Evolutionary conservation across 2,113 vertebrate species (phyloP), one percentile per base, ranked within the genome.

Genomic region (Saccopteryx bilineata): DNA sequence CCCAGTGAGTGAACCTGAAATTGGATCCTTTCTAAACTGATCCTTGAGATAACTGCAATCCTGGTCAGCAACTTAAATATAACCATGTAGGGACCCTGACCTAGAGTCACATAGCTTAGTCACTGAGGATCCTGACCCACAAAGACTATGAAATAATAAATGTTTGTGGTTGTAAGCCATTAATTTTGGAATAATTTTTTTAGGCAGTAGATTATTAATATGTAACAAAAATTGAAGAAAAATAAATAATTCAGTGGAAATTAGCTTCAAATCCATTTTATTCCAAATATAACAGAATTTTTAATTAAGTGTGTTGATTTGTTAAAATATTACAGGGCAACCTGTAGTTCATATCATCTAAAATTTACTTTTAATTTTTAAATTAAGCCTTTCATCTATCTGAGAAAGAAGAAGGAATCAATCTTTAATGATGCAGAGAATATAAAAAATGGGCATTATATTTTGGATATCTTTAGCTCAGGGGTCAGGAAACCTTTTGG

Each of bases 341-440:
- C 6, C 54, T 76, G 12, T 7, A 86, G 26, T n/a, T 31, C 33
- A 1, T 19, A 11, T 56, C 11, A 75, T 68, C 13, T 86, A 76
- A 89, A 95, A 66, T 71, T 60, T 17, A 5, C 50, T 39, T 90
- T 71, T 76, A 18, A 68, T 52, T 94, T 87, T 87, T 78, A 56
- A 94, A 74, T 61, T 60, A 96, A 85, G 65, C 5, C 5, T 65
- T 78, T 72, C 7, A 72, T 86, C 0, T 7, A 17, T 87, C 7
- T 72, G 26, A 87, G 60, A 63, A 90, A 92, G 33, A 50, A 74
- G 24, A 83, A 68, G 4, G 1, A 92, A 66, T 80, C 3, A 65
- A 8, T 7, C 19, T 9, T 66, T 71, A 11, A 88, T 75, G 68
- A 86, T 39, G 8, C 9, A 82, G 54, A 52, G 7, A 2, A 50